A percentile compares a stretch with the other conserved stretches of the same genome.
These are phyloP conservation scores for Ptychochromis oligacanthus DNA, from an alignment of 2,113 vertebrate genomes.

Conservation along the genomic window DNA sequence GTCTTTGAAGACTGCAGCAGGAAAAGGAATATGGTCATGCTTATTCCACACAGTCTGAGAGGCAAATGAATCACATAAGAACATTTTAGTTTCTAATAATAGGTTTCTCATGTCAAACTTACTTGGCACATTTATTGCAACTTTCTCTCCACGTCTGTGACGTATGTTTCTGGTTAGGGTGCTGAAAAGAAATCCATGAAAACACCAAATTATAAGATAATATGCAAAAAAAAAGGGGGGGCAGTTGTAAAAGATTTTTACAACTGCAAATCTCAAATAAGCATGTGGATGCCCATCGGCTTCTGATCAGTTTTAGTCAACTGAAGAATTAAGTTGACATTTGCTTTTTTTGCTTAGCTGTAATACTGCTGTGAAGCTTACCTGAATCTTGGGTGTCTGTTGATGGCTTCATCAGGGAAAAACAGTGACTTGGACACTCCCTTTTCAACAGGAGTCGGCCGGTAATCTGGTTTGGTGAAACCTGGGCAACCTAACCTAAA, in stretches of 20 bases:
- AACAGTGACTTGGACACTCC: constrained; percentile 95
- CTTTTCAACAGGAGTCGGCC: constrained; percentile 88
- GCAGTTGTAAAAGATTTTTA: no score
- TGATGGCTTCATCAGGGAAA: constrained; percentile 97
- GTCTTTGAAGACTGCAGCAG: constrained; percentile 91
- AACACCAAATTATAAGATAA: not conserved
- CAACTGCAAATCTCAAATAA: not conserved
- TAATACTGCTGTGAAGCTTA: constrained; percentile 56
- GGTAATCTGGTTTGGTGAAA: constrained; percentile 88
- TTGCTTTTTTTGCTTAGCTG: no score
- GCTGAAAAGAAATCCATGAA: constrained; percentile 74
- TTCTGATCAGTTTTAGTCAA: not conserved
- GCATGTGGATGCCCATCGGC: not conserved
- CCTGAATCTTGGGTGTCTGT: constrained; percentile 95
- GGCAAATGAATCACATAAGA: not conserved
- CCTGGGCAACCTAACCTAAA: constrained; percentile 92
- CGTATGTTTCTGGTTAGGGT: constrained; percentile 96
- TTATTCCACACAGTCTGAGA: not conserved
- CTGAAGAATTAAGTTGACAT: no score
- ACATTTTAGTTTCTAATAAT: not conserved
- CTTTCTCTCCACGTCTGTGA: constrained; percentile 94
- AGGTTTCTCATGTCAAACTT: constrained; percentile 61
- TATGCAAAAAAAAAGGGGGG: no score
- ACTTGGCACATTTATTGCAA: constrained; percentile 98
- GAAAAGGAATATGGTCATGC: not conserved